A percentile compares a stretch with the other conserved stretches of the same genome.
Conservation (phyloP, 2,113 vertebrate species). For the Haplotaxodon microlepis region DNA sequence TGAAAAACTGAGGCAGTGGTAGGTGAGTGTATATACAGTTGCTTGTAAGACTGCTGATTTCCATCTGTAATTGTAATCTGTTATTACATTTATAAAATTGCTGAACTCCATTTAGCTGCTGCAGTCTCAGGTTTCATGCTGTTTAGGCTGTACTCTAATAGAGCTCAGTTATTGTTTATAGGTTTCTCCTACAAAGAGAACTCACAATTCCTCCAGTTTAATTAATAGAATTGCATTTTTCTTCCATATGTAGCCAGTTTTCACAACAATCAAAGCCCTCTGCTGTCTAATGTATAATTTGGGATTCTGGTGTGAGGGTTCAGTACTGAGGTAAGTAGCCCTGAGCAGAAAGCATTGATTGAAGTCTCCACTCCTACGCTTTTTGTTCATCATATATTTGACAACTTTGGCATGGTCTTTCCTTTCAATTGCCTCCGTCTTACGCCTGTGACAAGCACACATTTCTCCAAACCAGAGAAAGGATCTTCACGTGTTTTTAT, state of each 20-base stretch:
- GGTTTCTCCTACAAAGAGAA: background rate
- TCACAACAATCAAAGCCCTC: background rate
- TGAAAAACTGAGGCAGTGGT: background rate
- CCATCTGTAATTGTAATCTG: background rate
- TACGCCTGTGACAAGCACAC: background rate
- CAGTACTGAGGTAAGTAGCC: background rate
- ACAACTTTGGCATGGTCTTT: background rate
- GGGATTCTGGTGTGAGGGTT: background rate
- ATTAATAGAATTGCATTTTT: background rate
- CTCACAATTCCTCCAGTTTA: background rate
- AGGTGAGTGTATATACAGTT: background rate
- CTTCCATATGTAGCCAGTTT: background rate
- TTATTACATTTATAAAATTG: background rate
- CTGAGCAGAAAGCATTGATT: background rate
- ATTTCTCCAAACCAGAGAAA: background rate
- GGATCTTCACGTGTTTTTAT: slow-evolving; percentile 22
- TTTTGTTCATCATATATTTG: background rate
- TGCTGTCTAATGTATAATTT: background rate
- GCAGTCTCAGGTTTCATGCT: background rate
- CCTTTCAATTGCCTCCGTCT: background rate
- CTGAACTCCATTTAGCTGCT: background rate
- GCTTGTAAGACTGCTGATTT: background rate
- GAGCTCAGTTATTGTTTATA: background rate
- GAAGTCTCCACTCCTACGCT: background rate
- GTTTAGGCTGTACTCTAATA: background rate